These are phyloP conservation scores for Elephas maximus DNA, from an alignment of 2,113 vertebrate genomes.

Conservation along the genomic window DNA sequence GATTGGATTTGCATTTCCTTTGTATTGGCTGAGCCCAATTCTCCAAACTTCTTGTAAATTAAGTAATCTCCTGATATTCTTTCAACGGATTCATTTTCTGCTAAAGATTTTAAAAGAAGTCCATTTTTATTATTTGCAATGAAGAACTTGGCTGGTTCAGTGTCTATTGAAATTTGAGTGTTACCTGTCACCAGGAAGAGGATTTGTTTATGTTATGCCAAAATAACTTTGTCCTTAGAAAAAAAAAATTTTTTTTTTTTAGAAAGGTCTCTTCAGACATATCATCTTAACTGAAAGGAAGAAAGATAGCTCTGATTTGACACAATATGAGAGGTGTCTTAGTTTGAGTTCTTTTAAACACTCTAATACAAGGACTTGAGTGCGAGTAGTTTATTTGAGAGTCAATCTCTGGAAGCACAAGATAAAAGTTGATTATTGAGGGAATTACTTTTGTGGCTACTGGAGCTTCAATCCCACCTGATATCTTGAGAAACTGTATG, in stretches of 20 bases:
- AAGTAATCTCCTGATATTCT: neutral
- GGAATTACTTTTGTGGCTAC: neutral
- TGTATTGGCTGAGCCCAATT: neutral
- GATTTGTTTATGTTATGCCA: neutral
- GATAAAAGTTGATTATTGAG: neutral
- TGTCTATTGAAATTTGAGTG: conserved; percentile 43
- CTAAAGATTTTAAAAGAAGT: neutral
- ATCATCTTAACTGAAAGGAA: conserved; percentile 7
- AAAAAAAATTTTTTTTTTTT: too few species aligned
- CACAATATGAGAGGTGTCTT: neutral
- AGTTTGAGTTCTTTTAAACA: conserved; percentile 50
- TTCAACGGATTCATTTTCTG: conserved; percentile 6
- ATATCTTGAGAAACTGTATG: neutral
- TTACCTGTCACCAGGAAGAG: neutral
- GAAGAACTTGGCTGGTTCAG: neutral
- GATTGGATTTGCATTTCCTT: neutral
- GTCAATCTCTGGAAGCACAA: neutral
- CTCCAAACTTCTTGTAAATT: neutral
- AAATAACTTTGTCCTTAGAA: neutral
- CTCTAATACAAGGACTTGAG: neutral
- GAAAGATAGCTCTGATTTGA: conserved; percentile 23
- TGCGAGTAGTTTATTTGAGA: neutral
- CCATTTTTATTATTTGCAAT: conserved; percentile 39
- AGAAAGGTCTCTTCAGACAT: neutral
- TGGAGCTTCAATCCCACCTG: neutral